Base-by-base conservation (phyloP, 2,888 invertebrate genomes). In the Cephus rjabovi region DNA sequence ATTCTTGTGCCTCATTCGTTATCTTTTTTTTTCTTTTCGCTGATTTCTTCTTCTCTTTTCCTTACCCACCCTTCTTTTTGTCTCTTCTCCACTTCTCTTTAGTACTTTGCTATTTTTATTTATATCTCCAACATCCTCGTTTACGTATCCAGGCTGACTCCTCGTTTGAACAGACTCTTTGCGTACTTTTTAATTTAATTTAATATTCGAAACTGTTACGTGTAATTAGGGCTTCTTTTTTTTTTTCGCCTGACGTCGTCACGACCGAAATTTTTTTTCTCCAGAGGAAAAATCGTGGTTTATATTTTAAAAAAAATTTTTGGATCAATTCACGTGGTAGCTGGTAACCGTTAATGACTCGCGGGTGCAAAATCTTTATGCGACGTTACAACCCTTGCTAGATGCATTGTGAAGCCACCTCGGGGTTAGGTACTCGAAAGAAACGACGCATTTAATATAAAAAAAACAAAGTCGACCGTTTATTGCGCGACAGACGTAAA, bases 1-100 rank as follows among this genome's bases (percentile, higher is more conserved):
- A 81, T 80, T 79, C 79, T 80, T 82, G 81, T 81, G 80, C 79
- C 76, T 80, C 76, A 68, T 76, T 80, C 79, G 77, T 74, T 75
- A 35, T 76, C 34, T 23, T 56, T 23, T 0, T 23, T 56, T 23
- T 2, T 33, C 33, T 56, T 0, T 1, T 9, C 0, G 0, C 23
- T 23, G 56, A 2, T 23, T 15, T 56, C 9, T 23, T 56, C 56
- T 56, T 56, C 9, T 40, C 15, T 23, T 40, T 23, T 4, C 1
- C 40, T 6, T 40, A 4, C 34, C 3, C 3, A 3, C 3, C 0
- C 56, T 56, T 56, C 23, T 23, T 56, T 23, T 6, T 23, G 23
- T 56, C 23, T 23, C 40, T 6, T 56, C 40, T 56, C 23, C 56
- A 23, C 9, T 9, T 56, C 56, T 56, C 56, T 56, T 56, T 56